Base-by-base conservation (phyloP, 1,140 invertebrate genomes). In the Drosophila kurseongensis region DNA sequence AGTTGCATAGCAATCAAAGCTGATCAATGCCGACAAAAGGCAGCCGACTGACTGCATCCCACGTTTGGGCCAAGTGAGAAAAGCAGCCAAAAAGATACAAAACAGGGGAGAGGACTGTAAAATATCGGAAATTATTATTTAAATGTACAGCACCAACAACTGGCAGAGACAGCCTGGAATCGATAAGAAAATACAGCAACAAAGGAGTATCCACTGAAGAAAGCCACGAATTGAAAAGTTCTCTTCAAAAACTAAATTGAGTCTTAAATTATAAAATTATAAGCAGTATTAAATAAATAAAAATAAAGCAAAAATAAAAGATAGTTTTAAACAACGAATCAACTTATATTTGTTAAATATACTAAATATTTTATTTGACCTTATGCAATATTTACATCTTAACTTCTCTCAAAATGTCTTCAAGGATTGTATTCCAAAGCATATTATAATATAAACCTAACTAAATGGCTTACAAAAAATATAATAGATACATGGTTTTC, bases 1-100 rank as follows among this genome's bases (percentile, higher is more conserved):
- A 88, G 84, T 88, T 90, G 80, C 75, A 83, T 67, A 65, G 80
- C 84, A 89, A 88, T 88, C 83, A 88, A 88, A 89, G 83, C 84
- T 75, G 60, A 57, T 50, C 62, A 79, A 60, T 47, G 72, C 83
- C 83, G 83, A 84, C 78, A 81, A 86, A 81, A 80, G 75, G 42
- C 61, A 16, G 51, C 66, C 67, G 75, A 61, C 68, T 12, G 16
- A 16, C 23, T 27, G 27, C 41, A 48, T 69, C 52, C 65, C 57
- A 80, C 65, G 59, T 71, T 41, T 14, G 58, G 44, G 52, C 63
- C 78, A 81, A 81, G 78, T 86, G 75, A 78, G 75, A 88, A 88
- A 60, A 78, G 72, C 60, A 59, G 59, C 57, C 61, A 54, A 67
- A 75, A 65, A 47, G 47, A 59, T 41, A 57, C 57, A 55, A 32